Base-by-base conservation (phyloP, 2,888 invertebrate species). In the Trilocha varians region DNA sequence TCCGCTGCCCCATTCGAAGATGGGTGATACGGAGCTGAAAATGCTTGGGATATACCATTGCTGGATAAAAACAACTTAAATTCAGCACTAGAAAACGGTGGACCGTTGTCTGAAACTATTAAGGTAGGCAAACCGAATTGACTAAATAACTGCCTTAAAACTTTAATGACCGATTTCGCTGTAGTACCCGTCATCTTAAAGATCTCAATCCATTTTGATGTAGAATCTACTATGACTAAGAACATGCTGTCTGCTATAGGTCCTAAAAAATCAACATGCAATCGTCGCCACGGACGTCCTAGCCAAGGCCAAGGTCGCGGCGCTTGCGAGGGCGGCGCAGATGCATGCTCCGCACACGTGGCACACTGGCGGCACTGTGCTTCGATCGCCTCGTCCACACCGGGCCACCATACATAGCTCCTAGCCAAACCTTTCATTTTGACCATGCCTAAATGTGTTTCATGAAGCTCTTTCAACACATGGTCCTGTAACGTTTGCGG, bases 311-410 rank as follows among this genome's bases (percentile, higher is more conserved):
- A 45, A 1, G 39, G 33, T 1, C 33, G 25, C 1, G 45, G 36
- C 8, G 25, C 25, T 2, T 42, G 42, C 16, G 25, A 32, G 3
- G 43, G 46, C 6, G 46, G 45, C 70, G 73, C 13, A 2, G 40
- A 36, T 2, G 41, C 38, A 9, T 32, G 40, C 4, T 15, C 33
- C 1, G 46, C 46, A 32, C 47, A 49, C 5, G 36, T 17, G 3
- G 11, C 6, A 32, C 47, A 49, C 2, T 3, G 16, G 1, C 40
- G 41, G 6, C 47, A 49, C n/a, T 32, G 32, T 0, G 14, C 16
- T 11, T 52, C 47, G 1, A 52, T 11, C 60, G 35, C 53, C 68
- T 42, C 56, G 69, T 43, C 50, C 1, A 50, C 32, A 1, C 47
- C 47, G 14, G 49, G 43, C 46, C 44, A 50, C 47, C 46, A 47